Percentiles rank a stretch among this genome's conserved stretches.
Evolutionary conservation across 2,113 vertebrate species (phyloP).

Genomic region (Cyphomyrus plagiostoma): DNA sequence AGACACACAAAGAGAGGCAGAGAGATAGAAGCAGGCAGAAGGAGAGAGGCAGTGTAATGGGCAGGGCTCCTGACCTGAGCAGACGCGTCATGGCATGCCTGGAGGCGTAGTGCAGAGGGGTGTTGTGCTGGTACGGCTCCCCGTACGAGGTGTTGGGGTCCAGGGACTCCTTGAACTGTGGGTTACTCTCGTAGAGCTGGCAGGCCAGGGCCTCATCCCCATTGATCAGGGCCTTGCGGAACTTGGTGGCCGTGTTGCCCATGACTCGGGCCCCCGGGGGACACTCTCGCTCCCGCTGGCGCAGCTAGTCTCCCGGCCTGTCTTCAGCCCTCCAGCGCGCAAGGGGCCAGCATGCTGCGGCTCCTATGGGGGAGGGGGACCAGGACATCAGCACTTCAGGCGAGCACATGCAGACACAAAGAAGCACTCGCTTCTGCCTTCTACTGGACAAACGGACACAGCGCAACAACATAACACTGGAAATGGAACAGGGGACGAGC

Average conservation of each 20-base stretch:
- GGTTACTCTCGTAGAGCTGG: conserved; percentile 94
- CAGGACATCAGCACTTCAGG: neutral
- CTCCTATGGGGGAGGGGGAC: neutral
- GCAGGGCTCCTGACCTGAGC: conserved; percentile 68
- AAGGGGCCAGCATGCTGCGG: neutral
- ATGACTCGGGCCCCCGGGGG: conserved; percentile 54
- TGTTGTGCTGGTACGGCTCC: conserved; percentile 97
- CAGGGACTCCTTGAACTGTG: conserved; percentile 91
- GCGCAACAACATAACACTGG: neutral
- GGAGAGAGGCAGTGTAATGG: neutral
- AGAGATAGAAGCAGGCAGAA: neutral
- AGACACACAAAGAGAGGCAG: neutral
- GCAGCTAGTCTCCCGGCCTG: neutral
- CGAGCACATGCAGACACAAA: neutral
- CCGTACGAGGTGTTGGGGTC: conserved; percentile 97
- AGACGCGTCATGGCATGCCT: conserved; percentile 92
- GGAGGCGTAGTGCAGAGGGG: conserved; percentile 92
- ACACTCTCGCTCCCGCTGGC: conserved; percentile 30
- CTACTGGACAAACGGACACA: neutral
- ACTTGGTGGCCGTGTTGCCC: conserved; percentile 98
- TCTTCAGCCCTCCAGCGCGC: neutral
- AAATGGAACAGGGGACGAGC: neutral
- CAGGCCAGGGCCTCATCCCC: conserved; percentile 91
- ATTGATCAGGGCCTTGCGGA: conserved; percentile 94
- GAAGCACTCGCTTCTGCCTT: neutral